Evolutionary conservation across 2,797 vertebrate species (phyloP).

Genomic region (Cyprinodon diabolis): DNA sequence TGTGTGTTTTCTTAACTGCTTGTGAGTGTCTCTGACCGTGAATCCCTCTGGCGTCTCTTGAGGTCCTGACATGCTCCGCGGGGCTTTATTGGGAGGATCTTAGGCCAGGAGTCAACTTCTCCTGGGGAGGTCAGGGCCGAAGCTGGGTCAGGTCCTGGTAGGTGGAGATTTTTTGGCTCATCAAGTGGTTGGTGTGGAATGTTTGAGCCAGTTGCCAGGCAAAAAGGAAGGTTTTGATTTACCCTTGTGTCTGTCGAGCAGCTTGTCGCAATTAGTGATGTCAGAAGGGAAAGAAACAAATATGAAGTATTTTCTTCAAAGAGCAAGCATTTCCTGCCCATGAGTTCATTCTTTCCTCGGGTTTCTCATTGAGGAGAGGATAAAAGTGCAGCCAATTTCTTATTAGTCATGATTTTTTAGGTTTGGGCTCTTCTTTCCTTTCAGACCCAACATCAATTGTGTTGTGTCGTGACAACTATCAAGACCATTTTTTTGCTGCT

Average conservation of each 20-base stretch:
- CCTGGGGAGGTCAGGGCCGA: slow-evolving; percentile 64
- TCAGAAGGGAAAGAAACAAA: slow-evolving; percentile 82
- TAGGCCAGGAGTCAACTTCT: slow-evolving; percentile 48
- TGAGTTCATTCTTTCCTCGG: slow-evolving; percentile 80
- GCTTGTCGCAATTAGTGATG: slow-evolving; percentile 86
- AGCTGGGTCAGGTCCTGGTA: slow-evolving; percentile 66
- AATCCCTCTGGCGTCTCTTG: slow-evolving; percentile 35
- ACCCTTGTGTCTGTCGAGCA: slow-evolving; percentile 68
- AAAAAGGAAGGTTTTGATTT: slow-evolving; percentile 82
- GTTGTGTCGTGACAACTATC: slow-evolving; percentile 8
- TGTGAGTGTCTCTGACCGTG: slow-evolving; percentile 41
- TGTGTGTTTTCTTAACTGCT: slow-evolving; percentile 60
- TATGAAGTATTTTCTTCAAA: slow-evolving; percentile 80
- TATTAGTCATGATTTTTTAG: slow-evolving; percentile 38
- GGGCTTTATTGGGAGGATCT: slow-evolving; percentile 38
- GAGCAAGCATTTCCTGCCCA: slow-evolving; percentile 75
- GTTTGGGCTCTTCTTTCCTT: slow-evolving; percentile 33
- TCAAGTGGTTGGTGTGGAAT: slow-evolving; percentile 61
- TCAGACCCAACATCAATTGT: slow-evolving; percentile 21
- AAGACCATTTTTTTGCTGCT: not conserved
- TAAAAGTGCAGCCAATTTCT: slow-evolving; percentile 66
- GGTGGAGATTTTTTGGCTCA: slow-evolving; percentile 76
- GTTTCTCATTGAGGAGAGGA: slow-evolving; percentile 64
- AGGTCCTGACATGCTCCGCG: slow-evolving; percentile 34
- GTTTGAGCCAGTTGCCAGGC: slow-evolving; percentile 76